A percentile compares a stretch with the other conserved stretches of the same genome.
These are phyloP conservation scores for Metaphire vulgaris DNA, from an alignment of 1,140 invertebrate species.

Conservation along the genomic window DNA sequence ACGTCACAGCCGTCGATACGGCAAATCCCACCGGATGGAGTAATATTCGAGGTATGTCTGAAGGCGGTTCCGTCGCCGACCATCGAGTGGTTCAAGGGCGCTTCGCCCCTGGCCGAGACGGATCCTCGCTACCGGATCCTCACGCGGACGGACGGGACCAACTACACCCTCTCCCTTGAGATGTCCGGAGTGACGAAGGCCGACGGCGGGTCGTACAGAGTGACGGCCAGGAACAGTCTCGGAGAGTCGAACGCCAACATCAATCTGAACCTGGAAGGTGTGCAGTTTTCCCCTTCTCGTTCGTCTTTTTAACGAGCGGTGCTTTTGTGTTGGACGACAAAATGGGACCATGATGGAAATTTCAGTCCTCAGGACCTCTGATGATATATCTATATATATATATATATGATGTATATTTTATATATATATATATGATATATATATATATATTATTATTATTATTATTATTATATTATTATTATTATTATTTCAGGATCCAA, in stretches of 20 bases:
- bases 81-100: conserved; percentile 83
- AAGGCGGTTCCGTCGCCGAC: conserved; percentile 87
- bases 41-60: conserved; percentile 89
- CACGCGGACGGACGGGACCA: conserved; percentile 68
- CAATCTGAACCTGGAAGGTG: conserved; percentile 68
- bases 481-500: no score
- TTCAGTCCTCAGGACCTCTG: no score
- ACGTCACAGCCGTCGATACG: conserved; percentile 89
- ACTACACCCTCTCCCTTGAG: conserved; percentile 77
- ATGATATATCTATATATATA: no score
- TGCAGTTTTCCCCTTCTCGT: no score
- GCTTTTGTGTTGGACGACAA: no score
- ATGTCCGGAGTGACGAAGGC: conserved; percentile 74
- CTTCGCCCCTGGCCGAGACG: conserved; percentile 82
- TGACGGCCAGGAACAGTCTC: conserved; percentile 93
- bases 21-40: conserved; percentile 74
- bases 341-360: no score
- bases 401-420: no score
- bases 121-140: conserved; percentile 85
- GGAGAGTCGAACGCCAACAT: conserved; percentile 96
- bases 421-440: no score
- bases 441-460: no score
- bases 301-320: no score
- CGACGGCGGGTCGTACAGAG: conserved; percentile 93
- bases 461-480: no score